Evolutionary conservation across 64 coral and sea anemone species (phyloP), one percentile per base, ranked within the genome.

Genomic region (Platygyra sinensis): DNA sequence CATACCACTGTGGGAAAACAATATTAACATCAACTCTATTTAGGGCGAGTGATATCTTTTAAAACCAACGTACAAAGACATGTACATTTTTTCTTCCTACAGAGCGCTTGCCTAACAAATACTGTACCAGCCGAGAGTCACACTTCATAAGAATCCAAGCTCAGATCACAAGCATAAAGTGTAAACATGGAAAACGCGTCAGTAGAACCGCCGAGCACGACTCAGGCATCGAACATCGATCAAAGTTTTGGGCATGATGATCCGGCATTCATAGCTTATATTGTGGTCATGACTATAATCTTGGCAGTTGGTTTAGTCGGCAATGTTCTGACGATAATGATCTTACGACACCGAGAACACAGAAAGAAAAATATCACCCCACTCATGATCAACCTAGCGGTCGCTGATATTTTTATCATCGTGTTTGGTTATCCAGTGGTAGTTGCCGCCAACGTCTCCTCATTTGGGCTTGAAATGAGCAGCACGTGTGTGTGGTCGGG

Each of bases 381-480:
- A 29, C 87, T 82, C 30, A 79, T 95, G 39, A 62, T 80, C 4
- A 95, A 95, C 67, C 72, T 91, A 11, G 89, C 93, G 3, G 14
- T 82, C 15, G 88, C 76, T 8, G 85, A 91, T 30, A 72, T 95
- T 10, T 52, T 91, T 10, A 94, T 94, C 50, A 77, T 94, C 17
- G 62, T 91, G 13, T 91, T 94, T 51, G 93, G 93, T 3, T 95
- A 95, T 51, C 93, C 93, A 2, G 89, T 95, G 22, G 83, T 86
- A 18, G 46, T 88, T 4, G 87, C 54, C 19, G 84, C 89, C 24
- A 95, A 91, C 52, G 74, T 88, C 22, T 65, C 83, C 4, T 64
- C 86, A 0, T 32, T 22, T 14, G 36, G 74, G 8, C 54, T 91
- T 16, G 38, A 81, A 9, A 75, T 85, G 10, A 42, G 52, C 9